Conservation (phyloP, 2,797 vertebrate species). For the Anableps anableps region DNA sequence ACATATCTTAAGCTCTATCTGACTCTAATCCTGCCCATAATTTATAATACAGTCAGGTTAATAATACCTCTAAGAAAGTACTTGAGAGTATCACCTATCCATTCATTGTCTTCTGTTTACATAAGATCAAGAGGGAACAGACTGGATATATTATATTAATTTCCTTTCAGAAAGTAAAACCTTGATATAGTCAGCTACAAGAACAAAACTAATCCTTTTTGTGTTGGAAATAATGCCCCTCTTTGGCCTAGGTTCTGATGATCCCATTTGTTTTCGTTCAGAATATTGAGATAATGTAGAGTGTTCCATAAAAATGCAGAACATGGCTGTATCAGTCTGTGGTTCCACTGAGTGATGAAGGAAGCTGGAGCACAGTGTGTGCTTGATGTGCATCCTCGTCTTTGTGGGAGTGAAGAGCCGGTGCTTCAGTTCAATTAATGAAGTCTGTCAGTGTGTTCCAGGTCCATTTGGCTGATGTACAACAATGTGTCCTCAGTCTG, state of each 20-base stretch:
- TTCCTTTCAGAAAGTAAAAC: neutral
- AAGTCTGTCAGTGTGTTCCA: neutral
- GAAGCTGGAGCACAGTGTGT: neutral
- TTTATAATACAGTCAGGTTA: neutral
- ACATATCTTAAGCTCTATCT: neutral
- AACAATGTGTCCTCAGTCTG: conserved; percentile 6
- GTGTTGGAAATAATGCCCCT: neutral
- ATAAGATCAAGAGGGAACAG: neutral
- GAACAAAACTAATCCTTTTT: neutral
- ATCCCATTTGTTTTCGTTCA: neutral
- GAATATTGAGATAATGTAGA: neutral
- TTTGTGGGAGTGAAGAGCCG: neutral
- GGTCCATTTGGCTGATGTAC: neutral
- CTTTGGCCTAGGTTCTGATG: neutral
- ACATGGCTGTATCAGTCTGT: neutral
- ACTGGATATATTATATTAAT: neutral
- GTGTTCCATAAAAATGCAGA: neutral
- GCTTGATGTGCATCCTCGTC: neutral
- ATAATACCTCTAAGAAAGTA: too few relatives aligned
- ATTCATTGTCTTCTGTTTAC: neutral
- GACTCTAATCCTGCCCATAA: neutral
- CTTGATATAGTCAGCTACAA: neutral
- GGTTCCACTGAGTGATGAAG: neutral
- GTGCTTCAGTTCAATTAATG: neutral
- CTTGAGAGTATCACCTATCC: too few relatives aligned